These are phyloP conservation scores for Chunga burmeisteri DNA, from an alignment of 2,113 vertebrate species.

Conservation along the genomic window DNA sequence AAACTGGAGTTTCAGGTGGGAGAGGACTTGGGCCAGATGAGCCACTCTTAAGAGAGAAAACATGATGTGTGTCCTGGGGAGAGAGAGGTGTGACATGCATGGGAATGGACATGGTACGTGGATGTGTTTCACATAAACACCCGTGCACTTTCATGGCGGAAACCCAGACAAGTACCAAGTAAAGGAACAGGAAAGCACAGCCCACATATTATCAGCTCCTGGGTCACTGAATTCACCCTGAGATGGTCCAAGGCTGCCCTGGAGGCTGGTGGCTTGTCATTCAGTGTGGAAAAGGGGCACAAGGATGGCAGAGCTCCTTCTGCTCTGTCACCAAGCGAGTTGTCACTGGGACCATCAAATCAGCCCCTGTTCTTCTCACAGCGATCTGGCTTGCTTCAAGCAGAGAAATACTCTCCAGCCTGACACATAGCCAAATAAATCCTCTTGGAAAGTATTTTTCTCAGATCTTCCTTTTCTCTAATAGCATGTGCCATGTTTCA, in stretches of 20 bases:
- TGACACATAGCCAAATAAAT: not conserved
- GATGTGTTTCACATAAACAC: not conserved
- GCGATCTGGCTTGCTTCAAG: not conserved
- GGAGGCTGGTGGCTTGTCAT: not conserved
- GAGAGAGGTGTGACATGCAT: not conserved
- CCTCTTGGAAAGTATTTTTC: not conserved
- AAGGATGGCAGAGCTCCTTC: not conserved
- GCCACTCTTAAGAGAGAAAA: not conserved
- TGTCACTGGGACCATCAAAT: rapidly evolving
- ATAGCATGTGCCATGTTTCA: not conserved
- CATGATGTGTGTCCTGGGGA: rapidly evolving
- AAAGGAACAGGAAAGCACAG: not conserved
- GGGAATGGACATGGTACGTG: not conserved
- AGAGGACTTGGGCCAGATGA: not conserved
- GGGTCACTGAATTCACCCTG: not conserved
- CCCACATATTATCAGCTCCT: not conserved
- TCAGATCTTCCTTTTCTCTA: not conserved
- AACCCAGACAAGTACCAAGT: not conserved
- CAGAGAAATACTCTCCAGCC: not conserved
- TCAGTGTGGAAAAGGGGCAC: rapidly evolving
- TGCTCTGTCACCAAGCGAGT: not conserved
- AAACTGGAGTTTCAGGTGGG: not conserved
- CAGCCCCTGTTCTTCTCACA: not conserved
- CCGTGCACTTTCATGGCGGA: not conserved
- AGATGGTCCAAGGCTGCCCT: not conserved